Conservation (phyloP, 2,797 vertebrate species). For the Sebastes flavidus region DNA sequence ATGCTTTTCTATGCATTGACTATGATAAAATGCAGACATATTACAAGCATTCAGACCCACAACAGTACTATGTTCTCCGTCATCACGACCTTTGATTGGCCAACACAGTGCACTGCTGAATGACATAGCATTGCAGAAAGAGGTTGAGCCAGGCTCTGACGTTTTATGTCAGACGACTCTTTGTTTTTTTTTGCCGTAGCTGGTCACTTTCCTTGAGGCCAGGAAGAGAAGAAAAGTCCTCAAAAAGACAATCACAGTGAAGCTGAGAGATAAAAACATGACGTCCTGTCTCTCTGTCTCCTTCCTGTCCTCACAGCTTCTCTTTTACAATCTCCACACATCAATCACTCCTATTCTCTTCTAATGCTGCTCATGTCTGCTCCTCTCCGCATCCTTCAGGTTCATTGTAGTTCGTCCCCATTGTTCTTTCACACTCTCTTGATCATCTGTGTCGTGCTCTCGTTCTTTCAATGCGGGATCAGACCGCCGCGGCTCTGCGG, state of each 20-base stretch:
- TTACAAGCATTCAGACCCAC: not conserved
- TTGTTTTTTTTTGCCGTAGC: not conserved
- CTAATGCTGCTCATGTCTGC: not conserved
- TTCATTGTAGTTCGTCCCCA: slow-evolving; percentile 29
- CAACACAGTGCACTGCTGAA: not conserved
- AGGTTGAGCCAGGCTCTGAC: not conserved
- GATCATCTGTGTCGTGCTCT: slow-evolving; percentile 39
- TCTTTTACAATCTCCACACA: slow-evolving; percentile 26
- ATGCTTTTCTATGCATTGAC: no score
- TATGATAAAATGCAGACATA: not conserved
- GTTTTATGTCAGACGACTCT: not conserved
- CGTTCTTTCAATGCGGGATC: slow-evolving; percentile 41
- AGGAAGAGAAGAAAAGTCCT: slow-evolving; percentile 11
- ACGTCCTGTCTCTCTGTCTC: slow-evolving; percentile 34
- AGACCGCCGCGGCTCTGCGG: slow-evolving; percentile 22
- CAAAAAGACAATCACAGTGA: slow-evolving; percentile 7
- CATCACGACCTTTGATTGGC: not conserved
- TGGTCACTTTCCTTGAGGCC: slow-evolving; percentile 23
- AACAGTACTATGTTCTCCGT: not conserved
- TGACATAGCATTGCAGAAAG: not conserved
- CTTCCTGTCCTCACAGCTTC: slow-evolving; percentile 14
- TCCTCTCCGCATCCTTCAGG: slow-evolving; percentile 10
- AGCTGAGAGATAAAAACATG: slow-evolving; percentile 42
- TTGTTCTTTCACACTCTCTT: slow-evolving; percentile 58
- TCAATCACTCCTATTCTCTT: slow-evolving; percentile 26